Evolutionary conservation across 92 coral and sea anemone species (phyloP).

Genomic region (Galaxea fascicularis): DNA sequence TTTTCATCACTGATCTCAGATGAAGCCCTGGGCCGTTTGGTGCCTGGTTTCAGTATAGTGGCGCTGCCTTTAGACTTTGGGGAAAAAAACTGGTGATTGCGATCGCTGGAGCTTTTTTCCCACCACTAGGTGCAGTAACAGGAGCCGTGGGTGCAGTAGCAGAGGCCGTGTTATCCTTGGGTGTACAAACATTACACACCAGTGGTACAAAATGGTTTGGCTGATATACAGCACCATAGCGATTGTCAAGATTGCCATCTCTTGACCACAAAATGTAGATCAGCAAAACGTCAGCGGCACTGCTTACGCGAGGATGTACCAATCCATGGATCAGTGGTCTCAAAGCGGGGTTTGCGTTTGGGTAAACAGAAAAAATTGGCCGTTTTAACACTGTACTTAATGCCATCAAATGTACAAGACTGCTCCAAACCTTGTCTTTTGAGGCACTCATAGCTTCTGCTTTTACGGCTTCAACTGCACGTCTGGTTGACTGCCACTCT

Average conservation of each 20-base stretch:
- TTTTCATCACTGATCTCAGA: constrained; percentile 13
- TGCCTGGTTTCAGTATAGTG: constrained; percentile 38
- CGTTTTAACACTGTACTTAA: constrained; percentile 39
- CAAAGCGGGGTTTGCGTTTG: constrained; percentile 7
- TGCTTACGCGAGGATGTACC: background rate
- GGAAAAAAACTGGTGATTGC: constrained; percentile 35
- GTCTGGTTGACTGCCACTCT: constrained; percentile 29
- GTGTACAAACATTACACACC: too few species aligned
- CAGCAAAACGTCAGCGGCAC: background rate
- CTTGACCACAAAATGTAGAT: constrained; percentile 43
- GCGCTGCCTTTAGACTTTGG: constrained; percentile 21
- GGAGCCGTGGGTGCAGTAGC: too few species aligned
- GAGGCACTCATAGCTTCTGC: constrained; percentile 40
- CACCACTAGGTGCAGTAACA: constrained; percentile 13
- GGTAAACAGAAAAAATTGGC: constrained; percentile 43
- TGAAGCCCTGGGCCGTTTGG: constrained; percentile 47
- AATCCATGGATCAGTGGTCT: background rate
- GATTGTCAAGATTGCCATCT: constrained; percentile 48
- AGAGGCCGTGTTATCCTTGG: too few species aligned
- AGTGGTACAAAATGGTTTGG: constrained; percentile 53
- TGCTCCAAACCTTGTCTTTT: constrained; percentile 32
- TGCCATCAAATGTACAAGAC: constrained; percentile 54
- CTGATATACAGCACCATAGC: constrained; percentile 55
- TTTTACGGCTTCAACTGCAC: constrained; percentile 36
- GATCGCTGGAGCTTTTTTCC: constrained; percentile 39